Base-by-base conservation (phyloP, 2,888 invertebrate genomes). In the Thysanoteuthis rhombus region DNA sequence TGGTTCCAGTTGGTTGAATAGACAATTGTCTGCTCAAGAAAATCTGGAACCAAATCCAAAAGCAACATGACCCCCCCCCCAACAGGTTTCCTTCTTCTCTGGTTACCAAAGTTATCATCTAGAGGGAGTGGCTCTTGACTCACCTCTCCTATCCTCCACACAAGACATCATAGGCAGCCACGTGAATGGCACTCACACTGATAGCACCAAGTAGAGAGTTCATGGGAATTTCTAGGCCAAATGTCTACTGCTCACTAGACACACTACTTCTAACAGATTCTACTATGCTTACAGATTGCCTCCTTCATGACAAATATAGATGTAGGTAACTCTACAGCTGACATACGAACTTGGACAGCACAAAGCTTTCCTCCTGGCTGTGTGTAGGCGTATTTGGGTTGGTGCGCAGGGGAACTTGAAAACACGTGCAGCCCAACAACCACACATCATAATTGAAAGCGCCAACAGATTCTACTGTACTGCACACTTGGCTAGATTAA, bases 91-190 rank as follows among this genome's bases (percentile, higher is more conserved):
- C 75, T 75, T 75, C 75, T 75, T 75, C 75, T 75, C n/a, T 75
- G 32, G n/a, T 75, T 75, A 75, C 32, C 75, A n/a, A n/a, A 75
- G 32, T 52, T 52, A 52, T 25, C 52, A 52, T n/a, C n/a, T n/a
- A 75, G 75, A 75, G n/a, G 75, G 75, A 75, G 75, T 75, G 75
- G 75, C 75, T 75, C 75, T 75, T 75, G 75, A 75, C n/a, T 75
- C n/a, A 75, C 75, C 75, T 75, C n/a, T n/a, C 75, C n/a, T n/a
- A 75, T 75, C 75, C n/a, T 28, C n/a, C 75, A n/a, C 32, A n/a
- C 75, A 75, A 75, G 75, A 75, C 58, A 32, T 4, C 75, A 75
- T 25, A 25, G 28, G 75, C 75, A 52, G 52, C 52, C 52, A 75
- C 75, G 75, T 75, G 75, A 75, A 75, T 75, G 75, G 75, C 75